These are phyloP conservation scores for Rhopalosiphum nymphaeae DNA, from an alignment of 2,888 invertebrate genomes.

Conservation along the genomic window DNA sequence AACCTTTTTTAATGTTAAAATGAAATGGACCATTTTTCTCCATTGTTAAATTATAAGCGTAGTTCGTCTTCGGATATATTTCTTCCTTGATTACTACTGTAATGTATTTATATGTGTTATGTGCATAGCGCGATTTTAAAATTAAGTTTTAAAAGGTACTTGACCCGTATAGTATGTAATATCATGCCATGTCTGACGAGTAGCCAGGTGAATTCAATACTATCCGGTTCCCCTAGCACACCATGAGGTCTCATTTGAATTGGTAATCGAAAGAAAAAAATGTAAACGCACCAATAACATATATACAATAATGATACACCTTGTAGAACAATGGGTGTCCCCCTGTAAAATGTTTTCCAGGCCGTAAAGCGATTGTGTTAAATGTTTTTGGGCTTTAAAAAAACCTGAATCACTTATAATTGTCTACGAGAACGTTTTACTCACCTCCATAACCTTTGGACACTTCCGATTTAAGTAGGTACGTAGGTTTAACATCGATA, in stretches of 20 bases:
- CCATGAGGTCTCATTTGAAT: conserved; percentile 58
- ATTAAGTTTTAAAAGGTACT: conserved; percentile 50
- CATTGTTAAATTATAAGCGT: not conserved
- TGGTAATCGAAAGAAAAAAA: conserved; percentile 57
- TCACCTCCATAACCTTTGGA: conserved; percentile 57
- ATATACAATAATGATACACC: conserved; percentile 58
- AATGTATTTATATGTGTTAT: not conserved
- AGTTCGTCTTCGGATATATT: not conserved
- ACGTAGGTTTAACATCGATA: conserved; percentile 13
- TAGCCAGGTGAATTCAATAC: conserved; percentile 59
- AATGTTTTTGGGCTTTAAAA: conserved; percentile 24
- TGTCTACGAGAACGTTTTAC: conserved; percentile 34
- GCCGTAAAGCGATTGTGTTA: conserved; percentile 30
- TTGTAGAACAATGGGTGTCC: conserved; percentile 47
- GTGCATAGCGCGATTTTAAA: not conserved
- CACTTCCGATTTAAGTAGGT: conserved; percentile 34
- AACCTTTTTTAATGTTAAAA: not conserved
- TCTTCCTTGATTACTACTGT: not conserved
- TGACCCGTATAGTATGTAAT: conserved; percentile 40
- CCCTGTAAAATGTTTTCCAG: conserved; percentile 55
- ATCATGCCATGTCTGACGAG: conserved; percentile 24
- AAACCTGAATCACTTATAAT: conserved; percentile 19
- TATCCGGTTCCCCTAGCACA: conserved; percentile 33
- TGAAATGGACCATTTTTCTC: not conserved
- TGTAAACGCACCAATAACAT: conserved; percentile 42